Evolutionary conservation across 1,140 invertebrate genomes (phyloP).

Genomic region (Apis mellifera): Amel_HAv3.1 CM009939.2:6862501-6863000

Average conservation of each 20-base stretch:
- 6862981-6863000: too few species aligned
- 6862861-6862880: too few species aligned
- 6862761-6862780: not conserved
- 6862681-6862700: slow-evolving; percentile 9
- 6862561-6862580: slow-evolving; percentile 67
- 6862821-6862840: too few species aligned
- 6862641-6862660: slow-evolving; percentile 6
- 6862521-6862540: slow-evolving; percentile 46
- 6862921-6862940: too few species aligned
- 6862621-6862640: slow-evolving; percentile 41
- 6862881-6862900: too few species aligned
- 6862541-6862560: slow-evolving; percentile 64
- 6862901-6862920: too few species aligned
- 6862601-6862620: slow-evolving; percentile 64
- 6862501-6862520: slow-evolving; percentile 40
- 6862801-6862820: too few species aligned
- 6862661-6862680: slow-evolving; percentile 44
- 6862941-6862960: too few species aligned
- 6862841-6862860: too few species aligned
- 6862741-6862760: not conserved
- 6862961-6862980: too few species aligned
- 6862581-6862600: slow-evolving; percentile 58
- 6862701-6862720: slow-evolving; percentile 14
- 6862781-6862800: not conserved
- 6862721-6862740: slow-evolving; percentile 53